Evolutionary conservation across 2,113 vertebrate genomes (phyloP), one percentile per base, ranked within the genome.

Genomic region (Grammomys dolichurus): DNA sequence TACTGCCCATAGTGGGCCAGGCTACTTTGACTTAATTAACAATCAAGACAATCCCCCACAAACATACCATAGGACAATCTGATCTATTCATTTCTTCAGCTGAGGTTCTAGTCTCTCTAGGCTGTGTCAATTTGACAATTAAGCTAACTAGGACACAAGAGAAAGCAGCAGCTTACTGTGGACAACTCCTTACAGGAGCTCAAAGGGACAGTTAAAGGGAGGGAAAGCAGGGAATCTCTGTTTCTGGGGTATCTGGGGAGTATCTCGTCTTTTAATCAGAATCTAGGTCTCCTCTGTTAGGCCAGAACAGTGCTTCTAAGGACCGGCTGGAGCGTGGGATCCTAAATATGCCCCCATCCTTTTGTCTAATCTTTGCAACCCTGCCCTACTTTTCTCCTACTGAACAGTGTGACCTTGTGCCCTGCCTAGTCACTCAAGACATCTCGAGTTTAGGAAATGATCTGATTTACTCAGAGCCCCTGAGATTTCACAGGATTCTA

Each of bases 391-490:
- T 24, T 87, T 82, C 60, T 75, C 51, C 33, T 20, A 8, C 4
- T 69, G 14, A 60, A 70, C 16, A 13, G 24, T 40, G 67, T 60
- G 75, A 75, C 5, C 87, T n/a, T 24, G 33, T 67, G 24, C 33
- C 75, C 84, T n/a, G 1, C 48, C 81, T 72, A 20, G 51, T 91
- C 65, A 10, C 11, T 65, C 48, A 89, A 76, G 36, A 28, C 31
- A 33, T 86, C 63, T 33, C 72, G 33, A 48, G 82, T 95, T 78
- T 33, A 87, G 91, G n/a, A 91, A 94, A 89, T 63, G 33, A 95
- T 84, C n/a, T 54, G 65, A 90, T 88, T 7, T n/a, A 60, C 89
- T 56, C n/a, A 26, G 43, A 91, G 56, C 11, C 63, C 80, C 75
- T 56, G 75, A 96, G 84, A 80, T 40, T 70, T 87, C 43, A 43